Evolutionary conservation across 2,113 vertebrate species (phyloP).

Genomic region (Microtus ochrogaster): DNA sequence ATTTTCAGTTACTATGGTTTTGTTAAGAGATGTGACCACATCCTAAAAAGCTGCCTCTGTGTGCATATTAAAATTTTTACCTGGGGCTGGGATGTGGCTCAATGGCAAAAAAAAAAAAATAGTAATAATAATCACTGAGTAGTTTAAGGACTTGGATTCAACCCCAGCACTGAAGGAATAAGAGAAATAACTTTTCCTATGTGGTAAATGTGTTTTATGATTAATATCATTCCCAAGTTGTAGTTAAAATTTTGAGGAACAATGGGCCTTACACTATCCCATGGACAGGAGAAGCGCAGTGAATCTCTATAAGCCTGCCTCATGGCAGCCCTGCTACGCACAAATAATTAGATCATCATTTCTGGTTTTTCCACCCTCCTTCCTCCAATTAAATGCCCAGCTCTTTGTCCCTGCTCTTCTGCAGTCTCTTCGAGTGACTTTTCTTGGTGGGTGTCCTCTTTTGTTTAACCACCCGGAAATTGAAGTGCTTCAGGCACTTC

Average conservation of each 20-base stretch:
- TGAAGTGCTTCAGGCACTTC: slow-evolving; percentile 73
- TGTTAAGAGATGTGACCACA: background rate
- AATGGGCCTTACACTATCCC: too few species aligned
- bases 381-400: background rate
- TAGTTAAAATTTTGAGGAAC: background rate
- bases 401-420: background rate
- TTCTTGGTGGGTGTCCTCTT: slow-evolving; percentile 69
- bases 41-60: background rate
- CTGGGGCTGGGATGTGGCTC: background rate
- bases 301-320: background rate
- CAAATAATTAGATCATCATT: background rate
- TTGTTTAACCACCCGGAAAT: slow-evolving; percentile 68
- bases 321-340: background rate
- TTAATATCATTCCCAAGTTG: background rate
- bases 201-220: background rate
- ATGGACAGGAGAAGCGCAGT: background rate
- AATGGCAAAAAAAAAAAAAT: background rate
- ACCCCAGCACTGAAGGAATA: background rate
- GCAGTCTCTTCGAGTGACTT: slow-evolving; percentile 21
- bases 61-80: background rate
- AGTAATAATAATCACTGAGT: background rate
- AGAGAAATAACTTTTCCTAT: background rate
- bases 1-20: background rate
- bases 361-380: background rate
- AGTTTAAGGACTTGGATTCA: background rate